Evolutionary conservation across 2,888 invertebrate species (phyloP), one percentile per base, ranked within the genome.

Genomic region (Formica aserva): DNA sequence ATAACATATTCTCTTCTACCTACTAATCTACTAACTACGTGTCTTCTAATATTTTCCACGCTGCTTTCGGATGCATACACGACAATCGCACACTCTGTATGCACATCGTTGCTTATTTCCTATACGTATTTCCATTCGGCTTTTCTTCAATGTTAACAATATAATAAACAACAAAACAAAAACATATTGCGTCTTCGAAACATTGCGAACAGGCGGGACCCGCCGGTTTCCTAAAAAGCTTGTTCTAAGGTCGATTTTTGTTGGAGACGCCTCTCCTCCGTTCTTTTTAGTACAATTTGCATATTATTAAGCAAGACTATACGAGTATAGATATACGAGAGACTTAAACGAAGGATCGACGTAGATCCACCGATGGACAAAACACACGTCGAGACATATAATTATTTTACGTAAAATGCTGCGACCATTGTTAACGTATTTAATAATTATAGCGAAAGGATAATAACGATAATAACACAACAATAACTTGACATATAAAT

Each of bases 191-290:
- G 66, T 62, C 18, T 71, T 72, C 60, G 75, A 86, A 38, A 83
- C 32, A 65, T 26, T 11, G 69, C 57, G n/a, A 74, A 55, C n/a
- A 98, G 98, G 98, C 98, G 96, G 98, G 98, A 95, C 98, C 98
- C 95, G 98, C 98, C 95, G 98, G 98, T 96, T 98, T 98, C 97
- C 97, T 98, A 95, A 98, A 98, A 97, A 98, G 98, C 97, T 98
- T 98, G 96, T 98, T 98, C 97, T 98, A 98, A 97, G 92, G 91
- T 92, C 92, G 91, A 92, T 92, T 92, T 92, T 92, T 90, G 90
- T 93, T 92, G 92, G 92, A 91, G 90, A 93, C 90, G 90, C 92
- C 91, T 92, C 93, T 93, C 92, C 93, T 93, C 92, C 92, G 92
- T 94, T 94, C 91, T 92, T 93, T 94, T 94, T 93, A 93, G 93